Percentiles rank a stretch among this genome's conserved stretches.
Evolutionary conservation across 2,113 vertebrate genomes (phyloP).

Genomic region (Saimiri boliviensis): DNA sequence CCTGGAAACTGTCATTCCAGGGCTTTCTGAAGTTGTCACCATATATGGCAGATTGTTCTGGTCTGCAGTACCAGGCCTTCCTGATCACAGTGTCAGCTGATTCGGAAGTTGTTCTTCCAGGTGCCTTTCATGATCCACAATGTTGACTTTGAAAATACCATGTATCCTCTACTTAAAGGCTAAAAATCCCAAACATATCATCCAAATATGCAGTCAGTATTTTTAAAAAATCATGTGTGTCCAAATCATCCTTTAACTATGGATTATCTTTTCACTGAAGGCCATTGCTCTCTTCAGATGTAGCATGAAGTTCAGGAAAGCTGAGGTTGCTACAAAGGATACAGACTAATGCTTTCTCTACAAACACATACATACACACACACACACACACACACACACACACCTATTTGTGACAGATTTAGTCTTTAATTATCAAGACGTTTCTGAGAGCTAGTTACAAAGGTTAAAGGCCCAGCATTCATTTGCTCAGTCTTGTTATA

Average conservation of each 20-base stretch:
- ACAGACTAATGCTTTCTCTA: background rate
- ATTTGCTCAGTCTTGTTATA: background rate
- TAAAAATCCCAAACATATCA: background rate
- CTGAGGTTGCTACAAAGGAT: background rate
- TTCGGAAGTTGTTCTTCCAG: background rate
- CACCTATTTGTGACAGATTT: background rate
- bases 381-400: too few species aligned
- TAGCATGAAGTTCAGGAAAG: background rate
- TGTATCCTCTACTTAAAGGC: background rate
- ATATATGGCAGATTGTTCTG: background rate
- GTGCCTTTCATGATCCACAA: background rate
- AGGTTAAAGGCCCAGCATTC: background rate
- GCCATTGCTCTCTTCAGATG: background rate
- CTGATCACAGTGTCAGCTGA: background rate
- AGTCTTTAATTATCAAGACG: background rate
- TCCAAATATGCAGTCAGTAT: background rate
- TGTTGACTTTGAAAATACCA: background rate
- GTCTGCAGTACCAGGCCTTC: background rate
- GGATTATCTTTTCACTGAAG: background rate
- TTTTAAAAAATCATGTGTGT: background rate
- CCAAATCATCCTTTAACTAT: background rate
- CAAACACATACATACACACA: too few species aligned
- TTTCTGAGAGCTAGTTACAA: background rate
- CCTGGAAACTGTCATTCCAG: background rate
- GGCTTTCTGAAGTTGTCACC: background rate